Percentiles rank a stretch among this genome's conserved stretches.
These are phyloP conservation scores for Anadara kagoshimensis DNA, from an alignment of 1,140 invertebrate genomes.

Conservation along the genomic window DNA sequence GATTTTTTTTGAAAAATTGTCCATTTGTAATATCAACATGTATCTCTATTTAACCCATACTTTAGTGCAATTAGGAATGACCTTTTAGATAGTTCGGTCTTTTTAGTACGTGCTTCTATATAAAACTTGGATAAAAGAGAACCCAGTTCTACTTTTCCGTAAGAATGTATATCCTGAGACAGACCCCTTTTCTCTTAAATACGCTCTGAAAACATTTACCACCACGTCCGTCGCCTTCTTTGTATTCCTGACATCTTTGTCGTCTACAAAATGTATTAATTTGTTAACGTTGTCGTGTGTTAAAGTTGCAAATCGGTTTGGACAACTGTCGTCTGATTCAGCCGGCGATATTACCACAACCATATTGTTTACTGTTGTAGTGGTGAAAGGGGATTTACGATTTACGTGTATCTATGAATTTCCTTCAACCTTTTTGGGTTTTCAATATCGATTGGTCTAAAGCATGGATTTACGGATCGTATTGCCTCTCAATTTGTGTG, in stretches of 20 bases:
- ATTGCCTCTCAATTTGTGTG: too few relatives aligned
- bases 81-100: conserved; percentile 20
- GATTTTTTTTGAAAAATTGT: conserved; percentile 12
- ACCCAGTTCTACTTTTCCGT: neutral
- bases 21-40: conserved; percentile 16
- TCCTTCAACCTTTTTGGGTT: too few relatives aligned
- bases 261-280: neutral
- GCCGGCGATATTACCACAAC: too few relatives aligned
- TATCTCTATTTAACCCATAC: conserved; percentile 7
- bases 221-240: neutral
- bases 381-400: too few relatives aligned
- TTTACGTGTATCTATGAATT: too few relatives aligned
- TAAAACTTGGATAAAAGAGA: neutral
- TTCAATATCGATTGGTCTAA: too few relatives aligned
- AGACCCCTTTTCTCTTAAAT: neutral
- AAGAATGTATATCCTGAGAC: neutral
- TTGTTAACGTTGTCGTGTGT: neutral
- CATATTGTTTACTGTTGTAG: too few relatives aligned
- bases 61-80: conserved; percentile 2
- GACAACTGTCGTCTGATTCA: too few relatives aligned
- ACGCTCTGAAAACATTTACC: neutral
- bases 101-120: too few relatives aligned
- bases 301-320: conserved; percentile 1
- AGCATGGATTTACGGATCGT: too few relatives aligned
- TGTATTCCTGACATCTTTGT: neutral